phyloP scores from a whole-genome alignment of 2,888 invertebrate species.

The Macroteleia sp. region DNA sequence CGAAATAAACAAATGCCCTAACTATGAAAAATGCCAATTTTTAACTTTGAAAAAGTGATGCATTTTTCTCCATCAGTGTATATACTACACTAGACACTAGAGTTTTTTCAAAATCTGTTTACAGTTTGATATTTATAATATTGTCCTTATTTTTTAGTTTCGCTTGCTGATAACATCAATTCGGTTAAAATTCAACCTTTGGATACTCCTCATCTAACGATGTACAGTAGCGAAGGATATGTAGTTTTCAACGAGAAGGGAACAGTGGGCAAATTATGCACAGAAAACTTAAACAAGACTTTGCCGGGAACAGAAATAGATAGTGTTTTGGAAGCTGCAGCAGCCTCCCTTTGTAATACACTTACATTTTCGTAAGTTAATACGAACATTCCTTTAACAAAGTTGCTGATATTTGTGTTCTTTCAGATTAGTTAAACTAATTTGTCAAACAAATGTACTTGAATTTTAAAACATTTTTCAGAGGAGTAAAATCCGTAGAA shows the following conservation, averaged over 20 bases:
- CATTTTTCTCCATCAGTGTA: too few relatives aligned
- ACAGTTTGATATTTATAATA: too few relatives aligned
- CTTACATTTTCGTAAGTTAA: conserved; percentile 90
- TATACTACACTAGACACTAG: too few relatives aligned
- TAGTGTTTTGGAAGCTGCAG: conserved; percentile 88
- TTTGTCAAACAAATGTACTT: too few relatives aligned
- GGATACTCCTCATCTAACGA: conserved; percentile 88
- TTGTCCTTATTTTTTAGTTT: conserved; percentile 86
- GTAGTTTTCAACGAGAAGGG: conserved; percentile 94
- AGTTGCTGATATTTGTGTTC: too few relatives aligned
- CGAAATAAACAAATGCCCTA: too few relatives aligned
- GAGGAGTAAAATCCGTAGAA: conserved; percentile 89
- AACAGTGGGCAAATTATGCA: conserved; percentile 91
- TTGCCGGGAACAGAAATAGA: conserved; percentile 84
- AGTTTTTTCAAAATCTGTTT: too few relatives aligned
- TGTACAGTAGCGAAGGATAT: conserved; percentile 91
- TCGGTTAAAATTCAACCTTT: conserved; percentile 87
- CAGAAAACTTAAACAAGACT: conserved; percentile 89
- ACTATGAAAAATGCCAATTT: too few relatives aligned
- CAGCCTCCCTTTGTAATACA: conserved; percentile 90
- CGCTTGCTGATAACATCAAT: conserved; percentile 89
- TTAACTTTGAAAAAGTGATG: too few relatives aligned
- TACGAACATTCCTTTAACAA: too few relatives aligned
- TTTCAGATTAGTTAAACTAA: too few relatives aligned
- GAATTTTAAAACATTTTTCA: too few relatives aligned